Evolutionary conservation across 2,888 invertebrate genomes (phyloP), one percentile per base, ranked within the genome.

Genomic region (Ormyrus nitidulus): DNA sequence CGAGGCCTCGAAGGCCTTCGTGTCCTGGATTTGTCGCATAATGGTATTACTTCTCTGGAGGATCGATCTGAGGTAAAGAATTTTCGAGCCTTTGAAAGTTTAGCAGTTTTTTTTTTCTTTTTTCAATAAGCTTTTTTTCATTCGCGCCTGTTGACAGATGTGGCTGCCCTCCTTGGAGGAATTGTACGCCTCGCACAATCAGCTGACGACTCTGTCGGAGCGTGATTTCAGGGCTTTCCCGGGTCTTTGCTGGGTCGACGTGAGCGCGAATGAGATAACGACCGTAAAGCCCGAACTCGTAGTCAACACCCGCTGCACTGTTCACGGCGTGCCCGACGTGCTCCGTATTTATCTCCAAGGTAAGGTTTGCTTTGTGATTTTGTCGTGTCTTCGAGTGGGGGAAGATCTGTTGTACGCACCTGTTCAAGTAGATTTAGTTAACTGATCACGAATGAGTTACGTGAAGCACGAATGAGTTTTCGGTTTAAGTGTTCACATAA

Each of bases 151-250:
- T 34, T 5, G 2, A 9, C 46, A 96, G 96, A 95, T 95, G 70
- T 94, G 94, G 91, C 92, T 97, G 84, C 96, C 96, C 34, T 93
- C 94, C 56, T 90, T 97, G 83, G 95, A 95, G 89, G 94, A 95
- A 85, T 90, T 97, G 77, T 93, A 95, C 83, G 96, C 95, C 0
- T 95, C 95, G 76, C 93, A 95, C 88, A 97, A 97, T 88, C 94
- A 94, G 83, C 92, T 97, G 70, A 84, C 89, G 7, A 95, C 94
- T 5, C 91, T 93, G 65, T 91, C 96, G 85, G 95, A 96, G 82
- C 94, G 94, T 86, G 96, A 96, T 89, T 96, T 96, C 90, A 95
- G 96, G 85, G 96, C 96, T 0, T 91, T 96, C 82, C 96, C 96
- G 0, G 94, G 94, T 2, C 92, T 97, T 8, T 97, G 96, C 87